These are phyloP conservation scores for Prionailurus bengalensis DNA, from an alignment of 2,113 vertebrate genomes.

Conservation along the genomic window DNA sequence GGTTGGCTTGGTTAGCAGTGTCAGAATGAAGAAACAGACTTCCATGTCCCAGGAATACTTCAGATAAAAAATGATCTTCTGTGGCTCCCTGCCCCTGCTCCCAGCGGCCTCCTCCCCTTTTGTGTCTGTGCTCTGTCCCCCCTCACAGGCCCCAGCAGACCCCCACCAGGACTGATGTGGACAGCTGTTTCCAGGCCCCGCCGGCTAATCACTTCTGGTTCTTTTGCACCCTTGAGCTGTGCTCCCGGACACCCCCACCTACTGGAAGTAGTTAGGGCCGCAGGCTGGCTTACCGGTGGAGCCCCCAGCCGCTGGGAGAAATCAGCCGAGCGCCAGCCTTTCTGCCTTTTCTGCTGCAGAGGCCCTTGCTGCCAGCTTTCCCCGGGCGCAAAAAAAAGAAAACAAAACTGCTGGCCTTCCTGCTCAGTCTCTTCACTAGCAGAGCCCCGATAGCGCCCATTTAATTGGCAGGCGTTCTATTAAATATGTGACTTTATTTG, in stretches of 20 bases:
- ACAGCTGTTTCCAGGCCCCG: slow-evolving; percentile 72
- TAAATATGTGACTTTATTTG: slow-evolving; percentile 63
- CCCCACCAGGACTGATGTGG: slow-evolving; percentile 72
- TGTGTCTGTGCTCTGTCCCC: neutral
- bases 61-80: neutral
- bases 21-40: slow-evolving; percentile 69
- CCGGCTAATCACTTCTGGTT: slow-evolving; percentile 65
- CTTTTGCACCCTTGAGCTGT: slow-evolving; percentile 70
- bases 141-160: neutral
- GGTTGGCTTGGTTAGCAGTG: slow-evolving; percentile 60
- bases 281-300: slow-evolving; percentile 62
- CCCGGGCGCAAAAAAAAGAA: neutral
- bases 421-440: neutral
- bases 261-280: slow-evolving; percentile 86
- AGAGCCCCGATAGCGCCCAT: neutral
- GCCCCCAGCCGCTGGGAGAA: slow-evolving; percentile 20
- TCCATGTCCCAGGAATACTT: slow-evolving; percentile 45
- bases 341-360: neutral
- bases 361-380: neutral
- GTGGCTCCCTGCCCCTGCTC: slow-evolving; percentile 10
- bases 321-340: neutral
- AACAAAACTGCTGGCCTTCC: neutral
- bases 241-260: slow-evolving; percentile 86
- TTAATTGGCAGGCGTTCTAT: slow-evolving; percentile 16
- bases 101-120: neutral